Conservation (phyloP, 1,140 invertebrate genomes). For the Brachionus calyciflorus region DNA sequence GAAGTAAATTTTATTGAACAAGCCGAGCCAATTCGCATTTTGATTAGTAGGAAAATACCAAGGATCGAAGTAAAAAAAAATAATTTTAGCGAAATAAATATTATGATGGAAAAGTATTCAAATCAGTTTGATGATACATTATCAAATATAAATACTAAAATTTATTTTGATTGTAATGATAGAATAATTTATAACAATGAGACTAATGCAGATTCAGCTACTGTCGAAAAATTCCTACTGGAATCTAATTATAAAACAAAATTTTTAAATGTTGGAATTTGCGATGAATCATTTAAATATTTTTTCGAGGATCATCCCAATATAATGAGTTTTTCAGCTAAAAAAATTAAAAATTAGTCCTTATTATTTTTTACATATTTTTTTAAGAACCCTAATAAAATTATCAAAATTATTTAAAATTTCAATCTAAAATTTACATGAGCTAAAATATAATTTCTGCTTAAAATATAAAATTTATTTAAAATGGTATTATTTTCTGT, state of each 20-base stretch:
- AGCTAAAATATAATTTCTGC: too few species aligned
- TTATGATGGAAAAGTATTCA: neutral
- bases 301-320: neutral
- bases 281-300: neutral
- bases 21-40: neutral
- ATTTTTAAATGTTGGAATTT: neutral
- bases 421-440: too few species aligned
- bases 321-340: neutral
- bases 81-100: neutral
- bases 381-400: too few species aligned
- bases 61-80: neutral
- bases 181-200: neutral
- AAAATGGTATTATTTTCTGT: too few species aligned
- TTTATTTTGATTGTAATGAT: neutral
- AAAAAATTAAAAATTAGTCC: neutral
- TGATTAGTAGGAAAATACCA: neutral
- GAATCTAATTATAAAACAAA: conserved; percentile 21
- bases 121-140: neutral
- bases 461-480: too few species aligned
- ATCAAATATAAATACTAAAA: neutral
- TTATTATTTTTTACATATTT: too few species aligned
- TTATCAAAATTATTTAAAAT: too few species aligned
- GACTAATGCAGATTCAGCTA: neutral
- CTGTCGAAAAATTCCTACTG: neutral
- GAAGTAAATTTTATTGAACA: neutral